These are phyloP conservation scores for Carduelis carduelis DNA, from an alignment of 2,797 vertebrate species.

Conservation along the genomic window DNA sequence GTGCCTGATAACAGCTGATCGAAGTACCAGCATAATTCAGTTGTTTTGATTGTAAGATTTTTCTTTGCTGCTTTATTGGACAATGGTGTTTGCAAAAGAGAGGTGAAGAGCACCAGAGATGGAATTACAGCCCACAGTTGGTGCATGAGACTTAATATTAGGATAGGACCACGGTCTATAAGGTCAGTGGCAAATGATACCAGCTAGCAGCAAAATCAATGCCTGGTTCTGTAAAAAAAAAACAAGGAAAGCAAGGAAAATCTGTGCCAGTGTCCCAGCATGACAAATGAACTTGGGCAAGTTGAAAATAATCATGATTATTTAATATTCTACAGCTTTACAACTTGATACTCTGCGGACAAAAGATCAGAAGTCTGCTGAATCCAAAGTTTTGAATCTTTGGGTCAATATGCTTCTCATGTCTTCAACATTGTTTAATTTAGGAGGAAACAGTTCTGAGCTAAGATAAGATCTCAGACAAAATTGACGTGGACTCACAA, in stretches of 20 bases:
- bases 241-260: background rate
- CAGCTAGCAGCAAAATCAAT: background rate
- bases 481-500: conserved; percentile 55
- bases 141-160: background rate
- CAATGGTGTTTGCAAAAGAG: background rate
- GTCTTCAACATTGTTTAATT: conserved; percentile 59
- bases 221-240: background rate
- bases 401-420: conserved; percentile 53
- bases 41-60: background rate
- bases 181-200: background rate
- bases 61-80: background rate
- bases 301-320: conserved; percentile 59
- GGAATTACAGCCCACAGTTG: background rate
- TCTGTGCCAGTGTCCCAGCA: background rate
- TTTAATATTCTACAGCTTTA: conserved; percentile 65
- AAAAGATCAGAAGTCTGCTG: conserved; percentile 46
- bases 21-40: background rate
- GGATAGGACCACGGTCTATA: background rate
- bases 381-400: conserved; percentile 47
- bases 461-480: conserved; percentile 60
- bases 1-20: background rate
- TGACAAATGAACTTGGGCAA: conserved; percentile 43
- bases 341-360: conserved; percentile 2
- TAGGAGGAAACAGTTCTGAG: conserved; percentile 56
- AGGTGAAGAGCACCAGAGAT: background rate